Conservation (phyloP, 2,888 invertebrate genomes). For the Allophyes oxyacanthae region DNA sequence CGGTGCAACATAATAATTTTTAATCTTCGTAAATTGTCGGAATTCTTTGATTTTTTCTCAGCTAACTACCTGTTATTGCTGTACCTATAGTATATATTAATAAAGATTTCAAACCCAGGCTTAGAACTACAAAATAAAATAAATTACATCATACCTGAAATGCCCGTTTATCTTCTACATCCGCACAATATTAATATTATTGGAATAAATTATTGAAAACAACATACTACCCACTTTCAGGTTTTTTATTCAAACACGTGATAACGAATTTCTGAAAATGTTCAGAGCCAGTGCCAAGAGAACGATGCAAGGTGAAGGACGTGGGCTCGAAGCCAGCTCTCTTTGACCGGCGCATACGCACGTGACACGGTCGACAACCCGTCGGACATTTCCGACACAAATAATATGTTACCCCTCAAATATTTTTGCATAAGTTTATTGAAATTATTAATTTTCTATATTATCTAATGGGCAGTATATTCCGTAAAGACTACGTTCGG, state of each 20-base stretch:
- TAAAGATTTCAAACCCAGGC: too few relatives aligned
- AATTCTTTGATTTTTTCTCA: too few relatives aligned
- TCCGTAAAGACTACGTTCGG: too few relatives aligned
- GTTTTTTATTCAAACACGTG: conserved; percentile 42
- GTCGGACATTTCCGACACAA: conserved; percentile 17
- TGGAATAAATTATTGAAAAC: too few relatives aligned
- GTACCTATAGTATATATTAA: too few relatives aligned
- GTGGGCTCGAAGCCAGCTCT: conserved; percentile 49
- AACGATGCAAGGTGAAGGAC: conserved; percentile 54
- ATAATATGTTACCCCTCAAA: conserved; percentile 7
- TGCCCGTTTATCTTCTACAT: background rate
- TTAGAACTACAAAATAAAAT: too few relatives aligned
- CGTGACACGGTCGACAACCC: conserved; percentile 54
- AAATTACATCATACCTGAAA: too few relatives aligned
- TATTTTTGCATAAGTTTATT: background rate
- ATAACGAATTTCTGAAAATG: conserved; percentile 11
- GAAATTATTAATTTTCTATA: too few relatives aligned
- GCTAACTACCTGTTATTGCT: too few relatives aligned
- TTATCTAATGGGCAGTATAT: too few relatives aligned
- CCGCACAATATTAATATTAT: conserved; percentile 20
- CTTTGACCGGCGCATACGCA: conserved; percentile 23
- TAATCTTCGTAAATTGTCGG: too few relatives aligned
- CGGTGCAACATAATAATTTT: too few relatives aligned
- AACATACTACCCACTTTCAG: conserved; percentile 41
- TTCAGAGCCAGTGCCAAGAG: conserved; percentile 38